Evolutionary conservation across 1,140 invertebrate genomes (phyloP).

Genomic region (Cataglyphis hispanica): DNA sequence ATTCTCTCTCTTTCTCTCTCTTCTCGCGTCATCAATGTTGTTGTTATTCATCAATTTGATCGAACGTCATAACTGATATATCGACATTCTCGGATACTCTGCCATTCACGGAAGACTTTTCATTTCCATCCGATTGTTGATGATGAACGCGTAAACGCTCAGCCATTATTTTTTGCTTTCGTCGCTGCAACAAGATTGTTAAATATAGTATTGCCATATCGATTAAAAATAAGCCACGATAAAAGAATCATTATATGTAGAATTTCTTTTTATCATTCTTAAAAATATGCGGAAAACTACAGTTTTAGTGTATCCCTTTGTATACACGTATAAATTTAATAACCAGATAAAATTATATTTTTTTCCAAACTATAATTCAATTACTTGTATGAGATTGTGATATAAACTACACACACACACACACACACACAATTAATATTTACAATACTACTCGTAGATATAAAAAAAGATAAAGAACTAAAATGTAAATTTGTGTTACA

Average conservation of each 20-base stretch:
- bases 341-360: background rate
- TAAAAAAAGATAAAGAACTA: background rate
- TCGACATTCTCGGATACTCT: conserved; percentile 21
- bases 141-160: background rate
- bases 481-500: background rate
- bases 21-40: conserved; percentile 8
- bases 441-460: background rate
- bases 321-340: background rate
- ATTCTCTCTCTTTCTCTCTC: conserved; percentile 30
- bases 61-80: conserved; percentile 27
- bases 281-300: background rate
- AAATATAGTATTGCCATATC: background rate
- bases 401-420: too few species aligned
- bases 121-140: conserved; percentile 53
- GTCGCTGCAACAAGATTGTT: background rate
- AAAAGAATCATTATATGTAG: background rate
- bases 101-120: conserved; percentile 29
- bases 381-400: background rate
- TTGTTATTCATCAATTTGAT: conserved; percentile 53
- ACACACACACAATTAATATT: too few species aligned
- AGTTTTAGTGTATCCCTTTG: background rate
- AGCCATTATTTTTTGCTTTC: background rate
- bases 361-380: background rate
- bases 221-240: background rate
- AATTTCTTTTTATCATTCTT: background rate